These are phyloP conservation scores for Mimachlamys varia DNA, from an alignment of 2,888 invertebrate species.

Conservation along the genomic window DNA sequence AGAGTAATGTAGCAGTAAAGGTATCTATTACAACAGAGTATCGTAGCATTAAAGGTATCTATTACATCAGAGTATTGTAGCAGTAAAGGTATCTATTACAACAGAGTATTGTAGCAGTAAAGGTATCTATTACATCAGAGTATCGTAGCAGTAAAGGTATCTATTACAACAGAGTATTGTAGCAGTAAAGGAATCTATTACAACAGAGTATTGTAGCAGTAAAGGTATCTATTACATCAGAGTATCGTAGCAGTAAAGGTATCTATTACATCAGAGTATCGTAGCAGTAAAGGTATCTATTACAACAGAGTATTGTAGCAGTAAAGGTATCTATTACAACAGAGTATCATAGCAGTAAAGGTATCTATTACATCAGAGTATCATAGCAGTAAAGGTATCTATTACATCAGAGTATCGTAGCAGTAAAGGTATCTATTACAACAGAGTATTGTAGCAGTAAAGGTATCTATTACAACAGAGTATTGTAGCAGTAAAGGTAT, in stretches of 20 bases:
- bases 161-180: not conserved
- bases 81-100: not conserved
- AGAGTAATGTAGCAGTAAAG: not conserved
- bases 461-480: not conserved
- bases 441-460: not conserved
- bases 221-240: not conserved
- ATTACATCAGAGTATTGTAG: not conserved
- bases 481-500: not conserved
- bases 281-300: not conserved
- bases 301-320: not conserved
- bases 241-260: not conserved
- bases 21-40: not conserved
- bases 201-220: not conserved
- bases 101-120: not conserved
- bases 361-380: not conserved
- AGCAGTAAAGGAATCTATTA: not conserved
- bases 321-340: not conserved
- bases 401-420: not conserved
- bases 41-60: not conserved
- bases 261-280: not conserved
- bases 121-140: not conserved
- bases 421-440: not conserved
- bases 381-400: not conserved
- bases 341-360: not conserved
- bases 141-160: not conserved